Evolutionary conservation across 1,140 invertebrate species (phyloP).

Genomic region (Papilio xuthus): DNA sequence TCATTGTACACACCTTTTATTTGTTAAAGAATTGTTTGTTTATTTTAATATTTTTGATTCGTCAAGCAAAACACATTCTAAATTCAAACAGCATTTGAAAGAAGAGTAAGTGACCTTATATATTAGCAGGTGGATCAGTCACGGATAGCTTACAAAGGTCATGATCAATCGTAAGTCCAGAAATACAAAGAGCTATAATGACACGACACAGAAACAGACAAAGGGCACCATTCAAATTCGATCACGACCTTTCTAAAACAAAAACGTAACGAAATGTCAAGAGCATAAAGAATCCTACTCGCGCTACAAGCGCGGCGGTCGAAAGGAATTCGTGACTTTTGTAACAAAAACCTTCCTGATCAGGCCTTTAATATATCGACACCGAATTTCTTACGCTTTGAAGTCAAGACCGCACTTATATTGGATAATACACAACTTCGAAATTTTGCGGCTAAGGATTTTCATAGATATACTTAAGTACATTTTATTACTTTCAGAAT

Average conservation of each 20-base stretch:
- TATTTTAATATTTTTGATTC: too few relatives aligned
- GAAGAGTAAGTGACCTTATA: slow-evolving; percentile 17
- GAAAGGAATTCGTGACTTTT: slow-evolving; percentile 40
- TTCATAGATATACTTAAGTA: neutral
- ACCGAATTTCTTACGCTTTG: slow-evolving; percentile 37
- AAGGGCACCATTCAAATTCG: slow-evolving; percentile 52
- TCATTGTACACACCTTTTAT: neutral
- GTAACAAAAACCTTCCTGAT: slow-evolving; percentile 35
- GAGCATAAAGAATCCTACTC: slow-evolving; percentile 53
- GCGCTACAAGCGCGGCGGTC: slow-evolving; percentile 39
- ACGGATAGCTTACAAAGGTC: slow-evolving; percentile 40
- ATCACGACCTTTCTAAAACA: slow-evolving; percentile 55
- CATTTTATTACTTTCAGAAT: neutral
- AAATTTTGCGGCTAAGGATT: neutral
- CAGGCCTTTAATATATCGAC: slow-evolving; percentile 31
- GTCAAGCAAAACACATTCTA: neutral
- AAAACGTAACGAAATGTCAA: slow-evolving; percentile 60
- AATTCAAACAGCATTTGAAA: neutral
- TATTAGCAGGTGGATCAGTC: slow-evolving; percentile 24
- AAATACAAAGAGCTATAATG: slow-evolving; percentile 45
- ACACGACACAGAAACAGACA: slow-evolving; percentile 44
- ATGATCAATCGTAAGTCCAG: slow-evolving; percentile 41
- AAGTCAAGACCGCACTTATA: slow-evolving; percentile 19
- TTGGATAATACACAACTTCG: neutral
- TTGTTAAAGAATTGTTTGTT: slow-evolving; percentile 29